A percentile compares a stretch with the other conserved stretches of the same genome.
Evolutionary conservation across 2,113 vertebrate species (phyloP).

Genomic region (Clarias macrocephalus): DNA sequence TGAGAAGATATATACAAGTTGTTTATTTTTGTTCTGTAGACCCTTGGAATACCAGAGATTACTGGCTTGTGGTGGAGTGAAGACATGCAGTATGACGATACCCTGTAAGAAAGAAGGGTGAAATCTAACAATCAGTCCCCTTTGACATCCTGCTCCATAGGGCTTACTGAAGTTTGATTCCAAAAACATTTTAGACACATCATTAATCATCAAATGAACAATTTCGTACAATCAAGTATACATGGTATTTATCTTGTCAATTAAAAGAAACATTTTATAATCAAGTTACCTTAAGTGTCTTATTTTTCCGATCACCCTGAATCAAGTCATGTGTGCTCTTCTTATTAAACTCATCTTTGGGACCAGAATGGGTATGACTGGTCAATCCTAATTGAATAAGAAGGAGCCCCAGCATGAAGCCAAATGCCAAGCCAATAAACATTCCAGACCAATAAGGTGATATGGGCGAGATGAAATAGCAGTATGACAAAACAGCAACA

Average conservation of each 20-base stretch:
- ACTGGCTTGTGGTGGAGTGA: background rate
- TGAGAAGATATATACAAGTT: background rate
- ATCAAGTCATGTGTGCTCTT: conserved; percentile 9
- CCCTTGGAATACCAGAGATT: background rate
- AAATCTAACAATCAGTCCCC: background rate
- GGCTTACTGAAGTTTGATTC: background rate
- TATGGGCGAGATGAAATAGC: conserved; percentile 81
- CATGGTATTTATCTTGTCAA: background rate
- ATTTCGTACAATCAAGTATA: background rate
- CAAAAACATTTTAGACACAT: background rate
- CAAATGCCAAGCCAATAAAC: conserved; percentile 77
- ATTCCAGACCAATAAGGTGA: conserved; percentile 81
- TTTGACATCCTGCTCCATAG: background rate
- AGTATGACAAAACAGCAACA: conserved; percentile 75
- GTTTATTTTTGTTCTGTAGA: background rate
- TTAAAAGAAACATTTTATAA: background rate
- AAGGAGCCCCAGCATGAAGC: conserved; percentile 80
- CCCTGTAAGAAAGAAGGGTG: background rate
- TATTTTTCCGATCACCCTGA: conserved; percentile 43
- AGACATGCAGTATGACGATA: background rate
- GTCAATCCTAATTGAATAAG: conserved; percentile 73
- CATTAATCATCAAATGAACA: background rate
- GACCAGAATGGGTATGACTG: background rate
- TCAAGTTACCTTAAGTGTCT: conserved; percentile 72
- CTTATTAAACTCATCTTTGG: conserved; percentile 28